Evolutionary conservation across 2,113 vertebrate species (phyloP).

Genomic region (Pseudonaja textilis): DNA sequence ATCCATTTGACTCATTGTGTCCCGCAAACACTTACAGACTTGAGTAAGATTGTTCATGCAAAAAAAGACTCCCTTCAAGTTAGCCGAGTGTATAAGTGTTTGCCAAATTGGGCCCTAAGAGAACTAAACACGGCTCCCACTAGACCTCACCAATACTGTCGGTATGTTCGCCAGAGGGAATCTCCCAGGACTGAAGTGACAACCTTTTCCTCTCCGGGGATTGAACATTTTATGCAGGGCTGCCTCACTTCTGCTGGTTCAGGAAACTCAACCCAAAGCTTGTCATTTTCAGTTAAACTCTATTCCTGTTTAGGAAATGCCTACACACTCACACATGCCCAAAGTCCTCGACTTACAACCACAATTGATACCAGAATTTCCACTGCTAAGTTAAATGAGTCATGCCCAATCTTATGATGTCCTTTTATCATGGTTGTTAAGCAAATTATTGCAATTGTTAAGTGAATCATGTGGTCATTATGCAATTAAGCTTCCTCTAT

Average conservation of each 20-base stretch:
- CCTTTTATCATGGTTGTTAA: not conserved
- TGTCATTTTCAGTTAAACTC: not conserved
- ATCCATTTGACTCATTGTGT: conserved; percentile 2
- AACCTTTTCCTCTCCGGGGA: conserved; percentile 23
- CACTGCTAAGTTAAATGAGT: not conserved
- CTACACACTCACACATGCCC: not conserved
- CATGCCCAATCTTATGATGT: not conserved
- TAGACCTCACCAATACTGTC: not conserved
- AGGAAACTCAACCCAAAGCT: conserved; percentile 4
- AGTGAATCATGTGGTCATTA: not conserved
- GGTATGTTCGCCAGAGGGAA: conserved; percentile 35
- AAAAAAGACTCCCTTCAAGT: conserved; percentile 35
- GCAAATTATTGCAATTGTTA: not conserved
- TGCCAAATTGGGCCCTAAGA: conserved; percentile 41
- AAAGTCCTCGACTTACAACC: not conserved
- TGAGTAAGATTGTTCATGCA: conserved; percentile 37
- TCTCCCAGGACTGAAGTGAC: conserved; percentile 22
- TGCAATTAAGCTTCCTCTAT: not conserved
- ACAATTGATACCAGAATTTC: not conserved
- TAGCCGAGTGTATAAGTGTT: conserved; percentile 44
- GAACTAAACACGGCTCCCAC: conserved; percentile 26
- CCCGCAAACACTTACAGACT: conserved; percentile 23
- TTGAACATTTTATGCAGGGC: not conserved
- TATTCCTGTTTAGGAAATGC: not conserved
- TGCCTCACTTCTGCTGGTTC: conserved; percentile 7